A percentile compares a stretch with the other conserved stretches of the same genome.
These are phyloP conservation scores for Drosophila pseudotalamancana DNA, from an alignment of 2,888 invertebrate species.

Conservation along the genomic window DNA sequence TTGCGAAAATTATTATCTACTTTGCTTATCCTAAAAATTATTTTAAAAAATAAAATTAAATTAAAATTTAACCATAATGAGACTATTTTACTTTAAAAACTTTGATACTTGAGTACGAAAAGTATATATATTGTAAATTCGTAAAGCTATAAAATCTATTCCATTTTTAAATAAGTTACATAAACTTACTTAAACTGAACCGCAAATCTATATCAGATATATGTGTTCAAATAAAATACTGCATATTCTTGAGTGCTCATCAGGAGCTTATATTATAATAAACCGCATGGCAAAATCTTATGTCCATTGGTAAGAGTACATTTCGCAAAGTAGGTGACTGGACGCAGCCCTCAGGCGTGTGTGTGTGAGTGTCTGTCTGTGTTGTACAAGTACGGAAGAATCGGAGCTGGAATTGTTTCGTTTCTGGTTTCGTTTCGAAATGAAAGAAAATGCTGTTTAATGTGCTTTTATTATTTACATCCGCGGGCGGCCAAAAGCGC, in stretches of 20 bases:
- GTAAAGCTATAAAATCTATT: no score
- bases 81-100: no score
- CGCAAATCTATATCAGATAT: background rate
- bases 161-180: no score
- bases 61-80: no score
- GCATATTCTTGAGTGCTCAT: background rate
- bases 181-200: no score
- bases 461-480: conserved; percentile 81
- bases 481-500: conserved; percentile 55
- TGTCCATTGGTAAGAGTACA: conserved; percentile 54
- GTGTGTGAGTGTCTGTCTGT: no score
- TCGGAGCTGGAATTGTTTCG: conserved; percentile 68
- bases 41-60: no score
- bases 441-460: conserved; percentile 79
- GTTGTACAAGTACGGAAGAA: conserved; percentile 44
- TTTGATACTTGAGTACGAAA: no score
- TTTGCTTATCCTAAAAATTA: no score
- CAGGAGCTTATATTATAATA: conserved; percentile 10
- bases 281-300: conserved; percentile 34
- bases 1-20: no score
- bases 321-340: conserved; percentile 54
- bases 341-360: conserved; percentile 27
- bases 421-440: conserved; percentile 63
- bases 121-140: no score
- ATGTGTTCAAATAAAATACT: background rate